phyloP scores from a whole-genome alignment of 2,113 vertebrate species.

The Oceanites oceanicus region DNA sequence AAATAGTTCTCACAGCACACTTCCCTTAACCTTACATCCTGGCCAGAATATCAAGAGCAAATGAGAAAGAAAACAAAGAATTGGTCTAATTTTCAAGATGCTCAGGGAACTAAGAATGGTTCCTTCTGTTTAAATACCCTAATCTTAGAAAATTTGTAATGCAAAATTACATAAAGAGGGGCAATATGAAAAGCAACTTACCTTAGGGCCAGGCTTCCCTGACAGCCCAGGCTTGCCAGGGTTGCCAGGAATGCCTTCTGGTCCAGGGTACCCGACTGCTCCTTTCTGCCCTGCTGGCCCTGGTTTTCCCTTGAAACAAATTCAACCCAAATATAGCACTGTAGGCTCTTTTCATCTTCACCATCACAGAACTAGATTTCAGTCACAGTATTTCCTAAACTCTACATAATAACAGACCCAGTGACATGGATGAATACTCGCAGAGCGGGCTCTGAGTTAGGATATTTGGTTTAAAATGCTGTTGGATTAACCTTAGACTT shows the following conservation, averaged over 20 bases:
- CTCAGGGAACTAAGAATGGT: not conserved
- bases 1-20: not conserved
- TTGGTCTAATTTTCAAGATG: not conserved
- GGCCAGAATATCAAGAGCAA: not conserved
- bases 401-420: not conserved
- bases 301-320: slow-evolving; percentile 79
- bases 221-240: slow-evolving; percentile 80
- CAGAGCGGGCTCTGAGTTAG: not conserved
- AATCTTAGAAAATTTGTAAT: not conserved
- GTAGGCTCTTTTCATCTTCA: not conserved
- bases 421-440: not conserved
- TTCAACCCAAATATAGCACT: not conserved
- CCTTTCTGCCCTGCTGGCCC: slow-evolving; percentile 84
- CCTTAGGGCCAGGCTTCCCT: slow-evolving; percentile 82
- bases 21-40: not conserved
- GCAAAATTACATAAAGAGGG: not conserved
- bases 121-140: not conserved
- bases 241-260: slow-evolving; percentile 80
- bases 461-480: not conserved
- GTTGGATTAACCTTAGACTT: not conserved
- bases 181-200: slow-evolving; percentile 51
- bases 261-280: slow-evolving; percentile 80
- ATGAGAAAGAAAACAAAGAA: not conserved
- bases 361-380: not conserved
- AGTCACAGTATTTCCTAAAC: not conserved